Evolutionary conservation across 2,797 vertebrate species (phyloP).

Genomic region (Oryzias sinensis): DNA sequence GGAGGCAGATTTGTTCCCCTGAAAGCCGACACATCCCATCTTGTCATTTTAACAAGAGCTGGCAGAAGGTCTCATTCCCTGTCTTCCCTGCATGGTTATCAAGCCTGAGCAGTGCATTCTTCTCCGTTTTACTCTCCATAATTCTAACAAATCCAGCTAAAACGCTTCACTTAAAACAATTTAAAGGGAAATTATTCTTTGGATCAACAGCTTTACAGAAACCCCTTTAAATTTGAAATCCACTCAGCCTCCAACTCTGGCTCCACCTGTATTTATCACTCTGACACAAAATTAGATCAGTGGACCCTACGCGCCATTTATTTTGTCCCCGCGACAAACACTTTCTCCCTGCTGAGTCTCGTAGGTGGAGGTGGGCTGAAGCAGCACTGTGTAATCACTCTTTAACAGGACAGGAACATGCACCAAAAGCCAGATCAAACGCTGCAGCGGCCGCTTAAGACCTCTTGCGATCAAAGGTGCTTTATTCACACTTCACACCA

Average conservation of each 20-base stretch:
- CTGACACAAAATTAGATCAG: constrained; percentile 35
- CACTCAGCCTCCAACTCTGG: background rate
- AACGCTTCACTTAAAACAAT: background rate
- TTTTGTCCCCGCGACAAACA: background rate
- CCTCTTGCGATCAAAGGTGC: constrained; percentile 29
- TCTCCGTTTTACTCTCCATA: background rate
- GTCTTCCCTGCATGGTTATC: too few relatives aligned
- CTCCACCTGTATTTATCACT: constrained; percentile 17
- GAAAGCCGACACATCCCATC: background rate
- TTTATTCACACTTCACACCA: constrained; percentile 3
- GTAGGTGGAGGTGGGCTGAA: background rate
- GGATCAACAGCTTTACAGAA: background rate
- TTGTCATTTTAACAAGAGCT: background rate
- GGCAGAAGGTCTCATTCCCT: background rate
- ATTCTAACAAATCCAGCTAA: background rate
- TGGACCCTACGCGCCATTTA: constrained; percentile 8
- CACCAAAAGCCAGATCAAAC: constrained; percentile 7
- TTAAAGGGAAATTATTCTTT: constrained; percentile 1
- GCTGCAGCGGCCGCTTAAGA: constrained; percentile 14
- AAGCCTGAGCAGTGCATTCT: too few relatives aligned
- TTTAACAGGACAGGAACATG: constrained; percentile 19
- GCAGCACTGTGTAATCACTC: constrained; percentile 16
- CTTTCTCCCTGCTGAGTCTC: background rate
- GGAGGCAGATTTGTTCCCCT: too few relatives aligned
- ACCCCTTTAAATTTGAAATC: constrained; percentile 6